Conservation (phyloP, 2,113 vertebrate genomes). For the Bos taurus region ARS-UCD2.0 NC_037328.1:109317001-109317500, state of each 20-base stretch:
- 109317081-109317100: neutral
- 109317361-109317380: neutral
- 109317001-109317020: neutral
- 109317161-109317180: neutral
- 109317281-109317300: too few species aligned
- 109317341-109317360: neutral
- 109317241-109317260: neutral
- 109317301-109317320: neutral
- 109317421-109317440: neutral
- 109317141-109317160: neutral
- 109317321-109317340: neutral
- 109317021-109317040: neutral
- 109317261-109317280: neutral
- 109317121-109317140: neutral
- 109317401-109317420: neutral
- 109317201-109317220: neutral
- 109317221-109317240: neutral
- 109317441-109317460: neutral
- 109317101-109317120: neutral
- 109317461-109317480: neutral
- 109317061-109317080: neutral
- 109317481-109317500: neutral
- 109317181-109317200: neutral
- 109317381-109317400: neutral
- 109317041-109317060: neutral